Base-by-base conservation (phyloP, 2,888 invertebrate genomes). In the Timema podura region DNA sequence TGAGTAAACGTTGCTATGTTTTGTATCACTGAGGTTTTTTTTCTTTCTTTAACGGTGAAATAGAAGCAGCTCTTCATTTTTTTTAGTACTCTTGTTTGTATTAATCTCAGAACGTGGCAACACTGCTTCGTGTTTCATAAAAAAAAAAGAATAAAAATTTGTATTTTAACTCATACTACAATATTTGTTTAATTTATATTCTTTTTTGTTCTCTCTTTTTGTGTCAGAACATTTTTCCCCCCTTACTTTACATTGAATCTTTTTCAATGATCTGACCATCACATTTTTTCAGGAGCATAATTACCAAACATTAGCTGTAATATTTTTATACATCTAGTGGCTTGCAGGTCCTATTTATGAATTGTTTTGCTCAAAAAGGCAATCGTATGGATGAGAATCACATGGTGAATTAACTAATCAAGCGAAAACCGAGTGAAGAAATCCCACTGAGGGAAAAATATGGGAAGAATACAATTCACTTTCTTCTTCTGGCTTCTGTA, bases 111-210 rank as follows among this genome's bases (percentile, higher is more conserved):
- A 48, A 65, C 54, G 64, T 54, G 57, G 64, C 30, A 30, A 30
- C 30, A 30, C 64, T 68, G 64, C 64, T 67, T 64, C 49, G 68
- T 70, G 67, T 70, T 70, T 70, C 54, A 70, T 67, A 70, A 61
- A 64, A 64, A 64, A 64, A 30, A 30, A 30, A 68, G 48, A 57
- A 70, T 61, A 67, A 70, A 68, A 68, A 68, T 67, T 64, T 64
- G 67, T 47, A 70, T 67, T 64, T 70, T 70, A 68, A 61, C 68
- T 59, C 57, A 15, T 30, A 30, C 30, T 30, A n/a, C 61, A 44
- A 44, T 59, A 44, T 16, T 10, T 59, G 16, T 16, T 59, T 51
- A 51, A 2, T 59, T 59, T 59, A 44, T 44, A 65, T 65, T n/a
- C 1, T 30, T 30, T 30, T 30, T n/a, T n/a, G n/a, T n/a, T n/a